Evolutionary conservation across 2,888 invertebrate species (phyloP), one percentile per base, ranked within the genome.

Genomic region (Nomada ruficornis): DNA sequence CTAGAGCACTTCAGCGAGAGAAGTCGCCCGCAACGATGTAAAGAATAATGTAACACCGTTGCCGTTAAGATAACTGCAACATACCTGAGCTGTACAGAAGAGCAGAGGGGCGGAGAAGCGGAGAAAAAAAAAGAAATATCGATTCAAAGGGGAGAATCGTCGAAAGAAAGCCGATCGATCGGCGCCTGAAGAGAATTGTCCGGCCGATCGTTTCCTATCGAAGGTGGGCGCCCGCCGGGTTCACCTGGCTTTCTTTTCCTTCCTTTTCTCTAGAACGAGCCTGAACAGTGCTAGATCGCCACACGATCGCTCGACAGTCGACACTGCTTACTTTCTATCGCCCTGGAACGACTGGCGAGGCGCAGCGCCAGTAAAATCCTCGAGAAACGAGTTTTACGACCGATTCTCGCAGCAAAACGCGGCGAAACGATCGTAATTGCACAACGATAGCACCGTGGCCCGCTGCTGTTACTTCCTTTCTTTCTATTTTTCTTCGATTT

Each of bases 381-480:
- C 81, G 59, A 42, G 87, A 80, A 87, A 87, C 87, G 80, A 79
- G 86, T 86, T 87, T 87, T 86, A 84, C 86, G 72, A 50, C 67
- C 81, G 81, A 87, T 87, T 87, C 83, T 87, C 72, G 70, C 83
- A 52, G 72, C 73, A 77, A 83, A 85, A 80, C 81, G 87, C 86
- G 82, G 84, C 86, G 88, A 87, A 87, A 87, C 88, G 84, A 86
- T 78, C 83, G 86, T 82, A 85, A 87, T 87, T 85, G 83, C 82
- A 60, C 71, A 85, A 55, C 74, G 64, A 80, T 82, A 82, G 79
- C 73, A 75, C 76, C 72, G 55, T 15, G 72, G 52, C 59, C 65
- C 72, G 67, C 64, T 11, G 15, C 20, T 3, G 10, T 11, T 36
- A 7, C 13, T 42, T 20, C 20, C 10, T 13, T 42, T 23, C 9